A percentile compares a stretch with the other conserved stretches of the same genome.
These are phyloP conservation scores for Cydia amplana DNA, from an alignment of 1,140 invertebrate genomes.

Conservation along the genomic window DNA sequence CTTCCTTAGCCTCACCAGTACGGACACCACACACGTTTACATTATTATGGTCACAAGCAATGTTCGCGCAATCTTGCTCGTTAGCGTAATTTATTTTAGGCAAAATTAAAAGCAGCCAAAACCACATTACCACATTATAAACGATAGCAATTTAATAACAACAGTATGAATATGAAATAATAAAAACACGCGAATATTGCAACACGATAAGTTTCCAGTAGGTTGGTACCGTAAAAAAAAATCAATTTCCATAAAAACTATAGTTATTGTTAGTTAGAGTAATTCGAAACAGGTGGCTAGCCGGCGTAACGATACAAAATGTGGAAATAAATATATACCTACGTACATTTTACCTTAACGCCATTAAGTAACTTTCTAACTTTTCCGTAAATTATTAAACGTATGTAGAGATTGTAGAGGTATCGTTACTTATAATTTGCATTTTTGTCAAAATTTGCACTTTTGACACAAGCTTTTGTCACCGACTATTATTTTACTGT, in stretches of 20 bases:
- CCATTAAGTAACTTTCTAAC: too few species aligned
- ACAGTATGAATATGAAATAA: background rate
- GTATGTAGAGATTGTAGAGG: too few species aligned
- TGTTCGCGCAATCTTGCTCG: background rate
- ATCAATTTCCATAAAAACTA: slow-evolving; percentile 1
- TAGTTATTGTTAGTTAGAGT: background rate
- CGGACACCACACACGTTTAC: background rate
- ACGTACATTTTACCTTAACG: too few species aligned
- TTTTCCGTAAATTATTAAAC: too few species aligned
- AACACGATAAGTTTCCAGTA: background rate
- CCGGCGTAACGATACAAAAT: background rate
- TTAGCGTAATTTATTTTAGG: background rate
- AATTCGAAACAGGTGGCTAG: background rate
- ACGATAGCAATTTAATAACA: background rate
- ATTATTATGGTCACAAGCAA: background rate
- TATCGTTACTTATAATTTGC: too few species aligned
- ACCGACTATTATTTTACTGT: too few species aligned
- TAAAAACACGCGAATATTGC: background rate
- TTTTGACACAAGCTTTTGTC: too few species aligned
- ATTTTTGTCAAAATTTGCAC: too few species aligned
- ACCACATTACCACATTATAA: background rate
- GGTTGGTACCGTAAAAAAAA: background rate
- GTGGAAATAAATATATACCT: too few species aligned
- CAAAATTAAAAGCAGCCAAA: background rate
- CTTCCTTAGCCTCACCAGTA: background rate